Conservation (phyloP, 2,888 invertebrate species). For the Phytoseiulus persimilis region DNA sequence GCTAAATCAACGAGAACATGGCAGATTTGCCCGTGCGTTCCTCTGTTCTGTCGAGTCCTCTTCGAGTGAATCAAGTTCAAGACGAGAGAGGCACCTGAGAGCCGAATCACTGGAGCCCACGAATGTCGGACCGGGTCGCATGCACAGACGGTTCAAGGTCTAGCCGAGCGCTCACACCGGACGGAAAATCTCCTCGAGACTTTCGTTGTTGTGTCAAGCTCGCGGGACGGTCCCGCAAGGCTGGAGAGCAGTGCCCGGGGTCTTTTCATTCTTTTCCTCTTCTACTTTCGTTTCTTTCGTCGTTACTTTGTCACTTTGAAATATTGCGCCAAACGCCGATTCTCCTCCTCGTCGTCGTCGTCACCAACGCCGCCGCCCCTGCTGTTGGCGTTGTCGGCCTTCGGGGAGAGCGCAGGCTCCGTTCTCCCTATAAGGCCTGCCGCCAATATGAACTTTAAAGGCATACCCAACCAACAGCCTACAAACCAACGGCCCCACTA, state of each 20-base stretch:
- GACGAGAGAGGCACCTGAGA: not conserved
- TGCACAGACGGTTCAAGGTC: not conserved
- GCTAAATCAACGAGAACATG: not conserved
- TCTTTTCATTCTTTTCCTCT: not conserved
- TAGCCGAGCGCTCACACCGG: not conserved
- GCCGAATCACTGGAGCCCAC: not conserved
- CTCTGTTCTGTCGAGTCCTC: not conserved
- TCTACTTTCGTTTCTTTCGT: not conserved
- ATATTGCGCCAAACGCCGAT: not conserved
- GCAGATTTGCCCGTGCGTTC: not conserved
- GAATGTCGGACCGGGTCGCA: not conserved
- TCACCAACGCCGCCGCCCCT: not conserved
- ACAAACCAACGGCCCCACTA: not conserved
- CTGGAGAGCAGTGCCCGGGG: not conserved
- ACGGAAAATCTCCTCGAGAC: not conserved
- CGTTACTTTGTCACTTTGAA: constrained; percentile 5
- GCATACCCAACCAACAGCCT: not conserved
- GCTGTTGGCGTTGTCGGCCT: not conserved
- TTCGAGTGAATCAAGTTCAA: not conserved
- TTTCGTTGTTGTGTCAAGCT: not conserved
- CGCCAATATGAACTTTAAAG: not conserved
- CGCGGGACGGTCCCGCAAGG: not conserved
- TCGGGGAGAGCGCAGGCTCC: not conserved
- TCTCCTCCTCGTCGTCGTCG: not conserved
- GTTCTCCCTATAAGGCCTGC: not conserved